Evolutionary conservation across 2,113 vertebrate species (phyloP).

Genomic region (Phaetusa simplex): DNA sequence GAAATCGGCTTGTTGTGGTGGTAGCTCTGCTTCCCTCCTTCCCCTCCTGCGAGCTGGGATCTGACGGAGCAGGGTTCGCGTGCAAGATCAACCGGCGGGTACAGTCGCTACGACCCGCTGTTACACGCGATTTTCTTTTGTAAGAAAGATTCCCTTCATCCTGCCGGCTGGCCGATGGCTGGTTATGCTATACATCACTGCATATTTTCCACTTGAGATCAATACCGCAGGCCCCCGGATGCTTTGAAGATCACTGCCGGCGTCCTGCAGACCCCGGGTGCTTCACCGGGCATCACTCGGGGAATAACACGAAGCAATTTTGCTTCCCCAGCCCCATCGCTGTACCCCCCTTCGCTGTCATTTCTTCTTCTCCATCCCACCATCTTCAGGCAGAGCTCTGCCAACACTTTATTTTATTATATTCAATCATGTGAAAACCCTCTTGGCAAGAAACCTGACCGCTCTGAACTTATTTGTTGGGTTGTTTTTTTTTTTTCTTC

Average conservation of each 20-base stretch:
- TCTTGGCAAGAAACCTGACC: not conserved
- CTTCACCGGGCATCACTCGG: not conserved
- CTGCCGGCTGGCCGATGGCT: not conserved
- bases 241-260: not conserved
- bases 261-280: not conserved
- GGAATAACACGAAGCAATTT: not conserved
- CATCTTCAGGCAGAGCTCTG: not conserved
- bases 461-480: not conserved
- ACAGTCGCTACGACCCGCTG: not conserved
- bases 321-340: not conserved
- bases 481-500: not conserved
- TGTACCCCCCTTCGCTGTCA: not conserved
- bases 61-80: not conserved
- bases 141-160: not conserved
- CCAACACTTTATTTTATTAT: not conserved
- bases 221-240: not conserved
- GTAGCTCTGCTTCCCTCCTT: not conserved
- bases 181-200: not conserved
- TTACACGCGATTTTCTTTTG: not conserved
- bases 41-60: not conserved
- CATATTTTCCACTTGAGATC: constrained; percentile 41
- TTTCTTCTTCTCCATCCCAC: not conserved
- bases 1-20: accelerated
- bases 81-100: not conserved
- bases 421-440: not conserved